Evolutionary conservation across 2,113 vertebrate genomes (phyloP), one percentile per base, ranked within the genome.

Genomic region (Hydrochoerus hydrochaeris): DNA sequence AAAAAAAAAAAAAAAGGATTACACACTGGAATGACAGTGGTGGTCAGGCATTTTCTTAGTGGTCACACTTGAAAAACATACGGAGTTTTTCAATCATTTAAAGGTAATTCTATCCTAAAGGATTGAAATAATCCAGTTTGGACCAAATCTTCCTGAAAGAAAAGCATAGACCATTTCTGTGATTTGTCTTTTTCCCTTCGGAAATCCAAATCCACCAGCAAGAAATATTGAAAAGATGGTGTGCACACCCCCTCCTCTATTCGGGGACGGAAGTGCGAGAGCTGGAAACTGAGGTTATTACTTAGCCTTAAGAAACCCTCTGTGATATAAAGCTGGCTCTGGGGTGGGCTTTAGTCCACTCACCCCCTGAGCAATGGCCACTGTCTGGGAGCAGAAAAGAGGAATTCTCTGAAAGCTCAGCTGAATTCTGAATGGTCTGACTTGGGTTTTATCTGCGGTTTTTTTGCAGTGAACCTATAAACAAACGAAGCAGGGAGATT

Each of bases 121-220:
- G 77, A 94, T 35, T 88, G 63, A 95, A 94, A 92, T 90, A 92
- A 96, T 97, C 92, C 85, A 95, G 69, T 92, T 88, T 95, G 82
- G 95, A 54, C 38, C 75, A 88, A 92, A 89, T 26, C 73, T 90
- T 88, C 63, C 60, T 54, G 41, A 91, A 92, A 87, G 65, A 81
- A 75, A 83, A 62, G 20, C 95, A 90, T 20, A 88, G 16, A 57
- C 60, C 54, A 86, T 93, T 93, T 89, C 85, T 46, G 20, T 11
- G 63, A 71, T 80, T 82, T 84, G 75, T 95, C 46, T n/a, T 80
- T 87, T 57, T 62, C 54, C 63, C 19, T 94, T 91, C 75, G 63
- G 65, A 90, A 90, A 63, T 57, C 80, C 89, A 93, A 87, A 93
- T 41, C 91, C 75, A 89, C 41, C 63, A 30, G 13, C 62, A 65